Evolutionary conservation across 2,113 vertebrate species (phyloP).

Genomic region (Sebastes fasciatus): DNA sequence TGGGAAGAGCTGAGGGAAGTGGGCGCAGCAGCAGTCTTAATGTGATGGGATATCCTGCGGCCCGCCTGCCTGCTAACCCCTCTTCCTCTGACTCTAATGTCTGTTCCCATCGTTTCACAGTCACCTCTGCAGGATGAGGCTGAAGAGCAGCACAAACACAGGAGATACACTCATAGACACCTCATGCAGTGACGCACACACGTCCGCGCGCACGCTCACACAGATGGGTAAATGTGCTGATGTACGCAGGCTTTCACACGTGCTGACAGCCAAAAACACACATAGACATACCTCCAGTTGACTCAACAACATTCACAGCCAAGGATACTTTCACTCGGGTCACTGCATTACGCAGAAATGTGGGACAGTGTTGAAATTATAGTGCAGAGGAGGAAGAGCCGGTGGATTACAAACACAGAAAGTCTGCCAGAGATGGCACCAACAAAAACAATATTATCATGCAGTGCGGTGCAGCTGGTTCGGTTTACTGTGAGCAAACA

Average conservation of each 20-base stretch:
- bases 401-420: slow-evolving; percentile 54
- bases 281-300: slow-evolving; percentile 50
- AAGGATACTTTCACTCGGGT: slow-evolving; percentile 63
- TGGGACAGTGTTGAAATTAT: slow-evolving; percentile 61
- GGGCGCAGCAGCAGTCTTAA: slow-evolving; percentile 69
- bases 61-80: slow-evolving; percentile 64
- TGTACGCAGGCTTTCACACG: slow-evolving; percentile 47
- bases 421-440: slow-evolving; percentile 58
- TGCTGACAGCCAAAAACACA: slow-evolving; percentile 55
- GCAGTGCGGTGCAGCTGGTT: slow-evolving; percentile 62
- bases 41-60: slow-evolving; percentile 84
- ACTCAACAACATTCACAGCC: slow-evolving; percentile 65
- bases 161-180: slow-evolving; percentile 37
- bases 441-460: slow-evolving; percentile 67
- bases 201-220: background rate
- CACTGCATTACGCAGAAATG: slow-evolving; percentile 46
- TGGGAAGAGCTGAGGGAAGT: slow-evolving; percentile 80
- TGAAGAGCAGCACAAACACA: slow-evolving; percentile 32
- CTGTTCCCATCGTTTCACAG: slow-evolving; percentile 70
- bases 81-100: slow-evolving; percentile 68
- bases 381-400: slow-evolving; percentile 42
- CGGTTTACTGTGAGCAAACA: slow-evolving; percentile 57
- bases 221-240: slow-evolving; percentile 53
- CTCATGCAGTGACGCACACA: slow-evolving; percentile 45
- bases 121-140: slow-evolving; percentile 62